Evolutionary conservation across 1,140 invertebrate genomes (phyloP), one percentile per base, ranked within the genome.

Genomic region (Drosophila tani): DNA sequence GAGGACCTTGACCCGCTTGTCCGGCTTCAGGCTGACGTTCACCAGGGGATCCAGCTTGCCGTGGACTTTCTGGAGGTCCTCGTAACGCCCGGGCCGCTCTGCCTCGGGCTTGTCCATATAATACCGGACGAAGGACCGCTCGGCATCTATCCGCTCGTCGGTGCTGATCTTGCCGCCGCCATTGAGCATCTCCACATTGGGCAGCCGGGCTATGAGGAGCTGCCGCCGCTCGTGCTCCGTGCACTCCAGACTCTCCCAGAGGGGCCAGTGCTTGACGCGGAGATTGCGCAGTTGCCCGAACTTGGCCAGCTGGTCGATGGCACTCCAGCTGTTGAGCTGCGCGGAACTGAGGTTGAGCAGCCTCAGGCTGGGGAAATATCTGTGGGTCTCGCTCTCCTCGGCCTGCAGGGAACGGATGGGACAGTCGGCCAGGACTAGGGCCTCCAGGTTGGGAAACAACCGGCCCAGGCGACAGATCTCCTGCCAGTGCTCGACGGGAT

Each of bases 101-200:
- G 94, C 94, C 94, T 97, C 96, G 27, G 96, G 95, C 85, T 96
- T 96, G 90, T 98, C 96, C 96, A 98, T 97, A 92, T 97, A 98
- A 91, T 97, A 96, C 55, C 98, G 94, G 75, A 99, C 97, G 93
- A 98, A 99, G 78, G 97, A 97, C 65, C 98, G 94, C 91, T 99
- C 98, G n/a, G 98, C 96, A 88, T 98, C 97, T 93, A 98, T 97
- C 64, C 98, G 94, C 92, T 98, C 97, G 81, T 97, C 96, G 1
- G 94, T 94, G 35, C 95, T 95, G 79, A 99, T 97, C 32, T 95
- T 95, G 47, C 97, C 97, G 19, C 98, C 98, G 53, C 97, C 97
- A 93, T 99, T 99, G 12, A 99, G 93, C 51, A 96, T 96, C 73
- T 95, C 94, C 21, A 98, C 95, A 91, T 96, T 97, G 45, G 97